phyloP scores from a whole-genome alignment of 2,888 invertebrate species.

The Drosophila nr. medialis region DNA sequence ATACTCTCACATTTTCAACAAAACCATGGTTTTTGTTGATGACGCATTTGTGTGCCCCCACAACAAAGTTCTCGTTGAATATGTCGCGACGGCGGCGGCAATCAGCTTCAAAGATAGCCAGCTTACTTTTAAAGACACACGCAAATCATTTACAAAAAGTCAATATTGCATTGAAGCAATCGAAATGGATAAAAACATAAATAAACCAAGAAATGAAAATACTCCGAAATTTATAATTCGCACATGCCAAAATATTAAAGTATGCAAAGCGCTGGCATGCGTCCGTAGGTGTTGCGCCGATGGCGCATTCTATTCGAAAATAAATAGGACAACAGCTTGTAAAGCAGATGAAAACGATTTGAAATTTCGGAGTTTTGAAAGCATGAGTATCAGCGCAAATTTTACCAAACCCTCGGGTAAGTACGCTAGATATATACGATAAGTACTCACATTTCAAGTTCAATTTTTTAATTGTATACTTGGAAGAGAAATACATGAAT shows the following conservation, averaged over 20 bases:
- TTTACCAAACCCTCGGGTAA: slow-evolving; percentile 80
- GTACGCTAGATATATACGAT: neutral
- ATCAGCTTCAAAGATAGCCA: slow-evolving; percentile 65
- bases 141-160: slow-evolving; percentile 52
- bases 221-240: slow-evolving; percentile 64
- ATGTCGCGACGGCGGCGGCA: slow-evolving; percentile 62
- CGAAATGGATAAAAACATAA: slow-evolving; percentile 7
- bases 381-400: slow-evolving; percentile 72
- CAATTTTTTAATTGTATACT: neutral
- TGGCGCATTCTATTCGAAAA: slow-evolving; percentile 76
- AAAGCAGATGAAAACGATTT: slow-evolving; percentile 65
- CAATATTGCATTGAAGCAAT: slow-evolving; percentile 82
- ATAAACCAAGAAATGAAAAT: neutral
- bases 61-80: slow-evolving; percentile 80
- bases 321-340: slow-evolving; percentile 76
- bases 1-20: slow-evolving; percentile 70
- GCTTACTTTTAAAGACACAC: slow-evolving; percentile 52
- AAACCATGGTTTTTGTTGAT: slow-evolving; percentile 72
- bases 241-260: slow-evolving; percentile 59
- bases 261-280: slow-evolving; percentile 77
- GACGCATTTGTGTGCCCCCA: slow-evolving; percentile 70
- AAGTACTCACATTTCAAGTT: too few species aligned
- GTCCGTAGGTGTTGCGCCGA: slow-evolving; percentile 82
- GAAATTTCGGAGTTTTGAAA: slow-evolving; percentile 76
- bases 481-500: neutral